Base-by-base conservation (phyloP, 2,888 invertebrate genomes). In the Gasteruption jaculator region DNA sequence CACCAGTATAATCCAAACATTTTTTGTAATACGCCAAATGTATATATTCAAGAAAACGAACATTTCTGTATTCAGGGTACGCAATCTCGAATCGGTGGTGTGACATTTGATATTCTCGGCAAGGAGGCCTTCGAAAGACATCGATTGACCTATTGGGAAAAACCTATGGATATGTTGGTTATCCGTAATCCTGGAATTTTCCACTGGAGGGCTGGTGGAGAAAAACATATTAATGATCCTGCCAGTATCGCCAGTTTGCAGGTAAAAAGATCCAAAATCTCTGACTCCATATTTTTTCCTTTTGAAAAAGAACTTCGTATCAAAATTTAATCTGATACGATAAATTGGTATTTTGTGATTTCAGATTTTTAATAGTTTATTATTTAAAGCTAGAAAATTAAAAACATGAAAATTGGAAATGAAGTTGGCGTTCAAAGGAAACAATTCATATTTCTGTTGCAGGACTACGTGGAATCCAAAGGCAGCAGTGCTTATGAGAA, bases 221-320 rank as follows among this genome's bases (percentile, higher is more conserved):
- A 99, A 75, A 91, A 91, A 54, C 99, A 99, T 73, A 85, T 99
- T 62, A 99, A 99, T 71, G 96, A 97, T 65, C 99, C 99, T 0
- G 75, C 83, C 54, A 74, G 75, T 49, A 76, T 77, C 52, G 83
- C 83, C n/a, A 83, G 84, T 57, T 73, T 89, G 20, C 84, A 84
- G 76, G 81, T 83, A 65, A 53, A n/a, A 12, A 36, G 10, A 34
- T 34, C 39, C 26, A 22, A 31, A 12, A 16, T 18, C n/a, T 10
- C n/a, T 19, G 37, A 34, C 21, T 21, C 15, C 18, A 29, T 18
- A 16, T 27, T 25, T 42, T 33, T 15, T 39, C 27, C 19, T 3
- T 16, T 5, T 38, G 12, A 27, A 24, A 6, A 15, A 14, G 18
- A 36, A 31, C 24, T 8, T 24, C n/a, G n/a, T 8, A 24, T 24